Evolutionary conservation across 2,888 invertebrate species (phyloP).

Genomic region (Aethes cnicana): DNA sequence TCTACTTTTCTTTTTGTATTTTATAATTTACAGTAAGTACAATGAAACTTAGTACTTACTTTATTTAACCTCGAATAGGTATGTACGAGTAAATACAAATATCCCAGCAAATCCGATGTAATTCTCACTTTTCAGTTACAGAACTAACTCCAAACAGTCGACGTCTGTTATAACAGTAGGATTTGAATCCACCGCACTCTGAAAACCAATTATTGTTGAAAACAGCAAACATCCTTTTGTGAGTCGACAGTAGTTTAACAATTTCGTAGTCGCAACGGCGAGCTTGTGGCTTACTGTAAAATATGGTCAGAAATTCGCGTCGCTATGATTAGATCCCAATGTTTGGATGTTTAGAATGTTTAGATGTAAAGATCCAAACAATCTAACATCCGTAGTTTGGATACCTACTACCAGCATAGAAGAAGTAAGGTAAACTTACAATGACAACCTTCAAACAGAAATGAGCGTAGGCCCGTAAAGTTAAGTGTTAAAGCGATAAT

Average conservation of each 20-base stretch:
- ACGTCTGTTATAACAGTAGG: constrained; percentile 30
- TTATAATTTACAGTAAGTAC: no score
- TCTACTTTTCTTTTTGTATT: no score
- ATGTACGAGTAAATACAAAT: no score
- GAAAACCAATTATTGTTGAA: constrained; percentile 58
- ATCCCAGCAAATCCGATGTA: neutral
- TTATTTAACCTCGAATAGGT: no score
- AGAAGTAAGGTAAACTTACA: no score
- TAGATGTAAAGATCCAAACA: no score
- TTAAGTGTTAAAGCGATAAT: no score
- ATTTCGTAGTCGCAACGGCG: constrained; percentile 36
- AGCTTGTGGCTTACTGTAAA: constrained; percentile 7
- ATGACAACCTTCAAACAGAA: no score
- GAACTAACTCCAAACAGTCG: constrained; percentile 24
- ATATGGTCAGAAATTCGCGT: constrained; percentile 1
- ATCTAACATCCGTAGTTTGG: no score
- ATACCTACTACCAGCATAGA: no score
- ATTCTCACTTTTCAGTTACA: constrained; percentile 18
- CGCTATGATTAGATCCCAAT: constrained; percentile 3
- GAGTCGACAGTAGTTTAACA: constrained; percentile 42
- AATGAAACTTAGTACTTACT: no score
- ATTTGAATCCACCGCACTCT: constrained; percentile 42
- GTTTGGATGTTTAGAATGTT: neutral
- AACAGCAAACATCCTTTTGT: constrained; percentile 41
- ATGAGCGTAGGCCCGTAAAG: no score